These are phyloP conservation scores for Achlya flavicornis DNA, from an alignment of 2,888 invertebrate genomes.

Conservation along the genomic window DNA sequence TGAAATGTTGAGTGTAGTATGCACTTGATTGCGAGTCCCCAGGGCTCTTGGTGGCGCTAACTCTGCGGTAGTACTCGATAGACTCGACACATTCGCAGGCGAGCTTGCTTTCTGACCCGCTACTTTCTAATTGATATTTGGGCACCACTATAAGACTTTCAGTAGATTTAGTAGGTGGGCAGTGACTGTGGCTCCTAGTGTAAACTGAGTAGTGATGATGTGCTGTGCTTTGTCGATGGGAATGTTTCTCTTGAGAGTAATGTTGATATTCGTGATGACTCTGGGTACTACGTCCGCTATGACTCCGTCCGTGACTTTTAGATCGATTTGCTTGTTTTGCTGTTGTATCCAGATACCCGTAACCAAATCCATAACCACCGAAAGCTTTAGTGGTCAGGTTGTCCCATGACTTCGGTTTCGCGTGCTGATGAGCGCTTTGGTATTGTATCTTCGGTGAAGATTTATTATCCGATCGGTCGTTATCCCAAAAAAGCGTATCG, in stretches of 20 bases:
- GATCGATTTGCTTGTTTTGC: slow-evolving; percentile 70
- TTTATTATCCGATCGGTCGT: slow-evolving; percentile 71
- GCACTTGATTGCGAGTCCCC: slow-evolving; percentile 60
- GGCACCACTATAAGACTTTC: slow-evolving; percentile 89
- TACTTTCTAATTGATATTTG: slow-evolving; percentile 84
- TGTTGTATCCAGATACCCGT: slow-evolving; percentile 90
- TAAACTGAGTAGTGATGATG: slow-evolving; percentile 77
- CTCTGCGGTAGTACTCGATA: slow-evolving; percentile 69
- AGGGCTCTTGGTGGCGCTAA: slow-evolving; percentile 60
- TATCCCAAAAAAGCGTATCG: slow-evolving; percentile 94
- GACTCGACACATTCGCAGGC: slow-evolving; percentile 88
- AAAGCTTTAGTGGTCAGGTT: slow-evolving; percentile 93
- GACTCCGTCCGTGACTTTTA: slow-evolving; percentile 80
- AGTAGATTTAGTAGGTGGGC: slow-evolving; percentile 90
- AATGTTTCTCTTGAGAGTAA: slow-evolving; percentile 68
- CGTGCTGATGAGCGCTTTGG: slow-evolving; percentile 73
- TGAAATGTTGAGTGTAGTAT: slow-evolving; percentile 76
- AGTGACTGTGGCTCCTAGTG: slow-evolving; percentile 79
- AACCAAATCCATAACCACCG: slow-evolving; percentile 94
- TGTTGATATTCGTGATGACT: slow-evolving; percentile 80
- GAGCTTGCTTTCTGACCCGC: slow-evolving; percentile 86
- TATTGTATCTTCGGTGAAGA: slow-evolving; percentile 78
- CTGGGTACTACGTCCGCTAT: slow-evolving; percentile 84
- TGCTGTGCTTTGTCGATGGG: slow-evolving; percentile 73
- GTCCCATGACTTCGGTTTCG: slow-evolving; percentile 95